Conservation (phyloP, 1,140 invertebrate genomes). For the Listronotus oregonensis region DNA sequence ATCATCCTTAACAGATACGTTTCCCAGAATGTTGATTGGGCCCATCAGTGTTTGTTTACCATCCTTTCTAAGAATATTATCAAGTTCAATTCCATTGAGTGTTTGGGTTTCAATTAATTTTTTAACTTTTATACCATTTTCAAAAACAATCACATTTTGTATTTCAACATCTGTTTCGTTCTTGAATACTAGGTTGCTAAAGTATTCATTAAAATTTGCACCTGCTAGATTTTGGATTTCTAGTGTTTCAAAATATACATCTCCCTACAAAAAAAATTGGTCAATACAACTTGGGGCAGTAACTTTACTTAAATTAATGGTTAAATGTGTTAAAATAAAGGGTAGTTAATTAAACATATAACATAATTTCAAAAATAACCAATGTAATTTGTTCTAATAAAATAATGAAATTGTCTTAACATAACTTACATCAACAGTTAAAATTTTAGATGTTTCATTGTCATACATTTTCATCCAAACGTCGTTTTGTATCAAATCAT, state of each 20-base stretch:
- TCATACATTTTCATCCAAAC: slow-evolving; percentile 1
- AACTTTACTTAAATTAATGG: no score
- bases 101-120: slow-evolving; percentile 48
- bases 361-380: no score
- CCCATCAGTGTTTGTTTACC: slow-evolving; percentile 44
- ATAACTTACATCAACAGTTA: slow-evolving; percentile 26
- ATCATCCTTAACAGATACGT: slow-evolving; percentile 45
- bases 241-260: slow-evolving; percentile 43
- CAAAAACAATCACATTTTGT: slow-evolving; percentile 39
- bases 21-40: slow-evolving; percentile 43
- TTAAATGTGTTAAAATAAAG: no score
- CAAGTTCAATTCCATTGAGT: slow-evolving; percentile 46
- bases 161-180: slow-evolving; percentile 45
- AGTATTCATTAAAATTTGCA: slow-evolving; percentile 41
- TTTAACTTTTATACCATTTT: slow-evolving; percentile 44
- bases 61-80: slow-evolving; percentile 47
- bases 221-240: slow-evolving; percentile 44
- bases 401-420: no score
- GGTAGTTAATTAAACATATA: no score
- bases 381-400: no score
- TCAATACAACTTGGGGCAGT: no score
- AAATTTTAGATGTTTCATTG: not conserved
- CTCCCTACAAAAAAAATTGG: slow-evolving; percentile 38
- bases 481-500: slow-evolving; percentile 26
- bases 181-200: slow-evolving; percentile 46